A percentile compares a stretch with the other conserved stretches of the same genome.
Conservation (phyloP, 2,888 invertebrate species). For the Synanthedon vespiformis region DNA sequence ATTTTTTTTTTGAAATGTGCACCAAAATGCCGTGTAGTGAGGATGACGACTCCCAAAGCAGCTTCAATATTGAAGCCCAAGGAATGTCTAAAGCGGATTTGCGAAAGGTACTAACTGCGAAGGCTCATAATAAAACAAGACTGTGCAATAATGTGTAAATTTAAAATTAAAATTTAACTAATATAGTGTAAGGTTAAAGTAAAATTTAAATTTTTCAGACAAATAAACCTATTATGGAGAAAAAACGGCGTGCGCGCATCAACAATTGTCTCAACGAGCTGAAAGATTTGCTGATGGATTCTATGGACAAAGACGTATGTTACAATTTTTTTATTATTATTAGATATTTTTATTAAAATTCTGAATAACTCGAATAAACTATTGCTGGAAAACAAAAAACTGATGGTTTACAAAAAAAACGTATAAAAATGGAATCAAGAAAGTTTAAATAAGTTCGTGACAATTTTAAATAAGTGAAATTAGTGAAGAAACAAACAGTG, state of each 20-base stretch:
- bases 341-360: too few relatives aligned
- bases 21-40: slow-evolving; percentile 73
- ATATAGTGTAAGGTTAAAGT: not conserved
- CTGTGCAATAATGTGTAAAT: not conserved
- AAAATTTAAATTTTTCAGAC: slow-evolving; percentile 72
- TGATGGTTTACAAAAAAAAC: too few relatives aligned
- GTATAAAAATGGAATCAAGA: too few relatives aligned
- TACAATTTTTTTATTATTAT: not conserved
- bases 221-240: slow-evolving; percentile 94
- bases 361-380: too few relatives aligned
- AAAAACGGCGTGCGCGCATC: slow-evolving; percentile 87
- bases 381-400: too few relatives aligned
- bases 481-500: too few relatives aligned
- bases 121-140: not conserved
- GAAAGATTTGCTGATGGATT: slow-evolving; percentile 86
- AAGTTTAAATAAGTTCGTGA: too few relatives aligned
- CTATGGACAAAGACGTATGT: slow-evolving; percentile 92
- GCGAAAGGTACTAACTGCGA: slow-evolving; percentile 67
- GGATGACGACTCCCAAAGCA: slow-evolving; percentile 69
- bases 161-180: not conserved
- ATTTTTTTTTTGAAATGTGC: not conserved
- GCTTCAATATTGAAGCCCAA: slow-evolving; percentile 61
- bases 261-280: slow-evolving; percentile 90
- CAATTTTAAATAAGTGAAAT: too few relatives aligned
- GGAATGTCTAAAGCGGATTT: slow-evolving; percentile 78